Evolutionary conservation across 2,888 invertebrate genomes (phyloP), one percentile per base, ranked within the genome.

Genomic region (Anarsia innoxiella): DNA sequence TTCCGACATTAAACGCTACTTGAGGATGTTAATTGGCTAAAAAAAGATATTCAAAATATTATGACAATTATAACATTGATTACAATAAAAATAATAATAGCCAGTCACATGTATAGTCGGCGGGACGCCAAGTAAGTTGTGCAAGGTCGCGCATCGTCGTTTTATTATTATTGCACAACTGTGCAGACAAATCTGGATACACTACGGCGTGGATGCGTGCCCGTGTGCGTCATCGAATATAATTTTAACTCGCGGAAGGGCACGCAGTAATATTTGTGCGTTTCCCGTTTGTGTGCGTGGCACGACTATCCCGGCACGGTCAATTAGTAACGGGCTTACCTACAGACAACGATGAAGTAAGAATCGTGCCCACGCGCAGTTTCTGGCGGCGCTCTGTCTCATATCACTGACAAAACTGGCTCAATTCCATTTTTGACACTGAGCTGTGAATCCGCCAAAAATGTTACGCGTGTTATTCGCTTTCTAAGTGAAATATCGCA

Each of bases 171-270:
- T 83, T 82, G 78, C 74, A 75, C 75, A 82, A 82, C 67, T 60
- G 52, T 46, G 64, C 66, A 71, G 68, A 75, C 73, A 68, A 68
- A 77, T 78, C 68, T 66, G 71, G 70, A 75, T 73, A 53, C 68
- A 62, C 64, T 62, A 57, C 60, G 52, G 43, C 19, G 3, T 19
- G 19, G 19, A 19, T 9, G 25, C 25, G 54, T 54, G 53, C 58
- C 66, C 64, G 67, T 67, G 65, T 76, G 76, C 82, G 82, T 82
- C 82, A 80, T 66, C 60, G 53, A 46, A 63, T 56, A 58, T 77
- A 77, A 78, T 74, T 78, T 78, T 82, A 82, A 71, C 73, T 69
- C 66, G 65, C 77, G 79, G 80, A 80, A 80, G 79, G 80, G 74
- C 74, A 69, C 54, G 65, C 59, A 58, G 61, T 66, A 66, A 65